These are phyloP conservation scores for Drosophila persimilis DNA, from an alignment of 1,140 invertebrate genomes.

Conservation along the genomic window DNA sequence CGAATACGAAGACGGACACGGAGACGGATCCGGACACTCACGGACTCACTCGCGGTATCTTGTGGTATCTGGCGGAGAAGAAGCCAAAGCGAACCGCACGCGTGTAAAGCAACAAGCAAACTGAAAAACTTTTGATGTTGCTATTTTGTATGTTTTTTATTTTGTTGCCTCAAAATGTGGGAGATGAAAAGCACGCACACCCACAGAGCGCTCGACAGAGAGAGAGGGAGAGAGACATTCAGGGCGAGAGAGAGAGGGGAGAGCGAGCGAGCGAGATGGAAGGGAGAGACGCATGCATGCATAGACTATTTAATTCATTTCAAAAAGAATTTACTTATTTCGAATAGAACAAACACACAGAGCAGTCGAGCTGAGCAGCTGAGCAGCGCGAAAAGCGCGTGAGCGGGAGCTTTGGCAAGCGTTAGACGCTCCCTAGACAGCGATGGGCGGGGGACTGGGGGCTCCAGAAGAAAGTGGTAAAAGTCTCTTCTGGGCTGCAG, in stretches of 20 bases:
- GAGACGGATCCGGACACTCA: too few species aligned
- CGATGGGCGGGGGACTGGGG: background rate
- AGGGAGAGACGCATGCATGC: constrained; percentile 36
- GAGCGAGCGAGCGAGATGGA: background rate
- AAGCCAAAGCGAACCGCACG: constrained; percentile 65
- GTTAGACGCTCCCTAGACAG: constrained; percentile 61
- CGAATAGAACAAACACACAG: constrained; percentile 33
- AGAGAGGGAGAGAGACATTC: background rate
- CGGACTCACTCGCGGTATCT: constrained; percentile 2
- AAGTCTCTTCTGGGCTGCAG: constrained; percentile 35
- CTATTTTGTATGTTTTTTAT: constrained; percentile 71
- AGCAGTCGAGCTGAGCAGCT: constrained; percentile 40
- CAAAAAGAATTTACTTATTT: constrained; percentile 55
- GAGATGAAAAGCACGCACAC: constrained; percentile 63
- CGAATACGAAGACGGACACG: background rate
- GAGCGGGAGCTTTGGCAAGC: constrained; percentile 68
- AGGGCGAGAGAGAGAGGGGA: background rate
- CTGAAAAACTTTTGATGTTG: constrained; percentile 80
- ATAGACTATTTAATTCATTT: constrained; percentile 63
- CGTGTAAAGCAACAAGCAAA: constrained; percentile 79
- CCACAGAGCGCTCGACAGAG: constrained; percentile 14
- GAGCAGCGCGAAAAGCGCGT: constrained; percentile 47
- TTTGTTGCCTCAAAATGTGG: constrained; percentile 46
- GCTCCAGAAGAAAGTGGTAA: constrained; percentile 55
- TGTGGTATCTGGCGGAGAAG: background rate